phyloP scores from a whole-genome alignment of 35 echinoderm and acorn worm genomes.

The Ophiothrix spiculata region DNA sequence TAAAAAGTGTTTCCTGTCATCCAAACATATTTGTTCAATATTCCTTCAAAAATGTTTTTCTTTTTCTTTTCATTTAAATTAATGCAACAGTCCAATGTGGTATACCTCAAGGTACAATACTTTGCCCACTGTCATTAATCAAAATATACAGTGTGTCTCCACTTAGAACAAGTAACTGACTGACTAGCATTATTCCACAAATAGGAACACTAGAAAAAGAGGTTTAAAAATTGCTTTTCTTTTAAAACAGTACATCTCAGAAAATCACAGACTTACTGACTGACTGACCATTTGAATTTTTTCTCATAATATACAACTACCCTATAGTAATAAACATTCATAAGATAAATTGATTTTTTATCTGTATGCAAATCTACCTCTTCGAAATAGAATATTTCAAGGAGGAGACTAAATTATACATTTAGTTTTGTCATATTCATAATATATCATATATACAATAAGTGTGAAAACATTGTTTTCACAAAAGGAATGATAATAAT shows the following conservation, averaged over 20 bases:
- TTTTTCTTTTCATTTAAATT: too few relatives aligned
- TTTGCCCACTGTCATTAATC: not conserved
- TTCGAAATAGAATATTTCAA: not conserved
- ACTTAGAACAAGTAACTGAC: not conserved
- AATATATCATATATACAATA: not conserved
- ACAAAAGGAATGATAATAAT: conserved; percentile 13
- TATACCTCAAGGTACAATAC: not conserved
- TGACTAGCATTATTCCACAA: not conserved
- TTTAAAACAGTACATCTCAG: conserved; percentile 7
- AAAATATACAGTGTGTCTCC: not conserved
- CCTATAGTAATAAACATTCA: conserved; percentile 5
- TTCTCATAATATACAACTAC: not conserved
- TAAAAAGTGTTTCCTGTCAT: too few relatives aligned
- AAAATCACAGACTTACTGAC: not conserved
- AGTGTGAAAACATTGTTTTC: not conserved
- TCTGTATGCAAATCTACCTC: conserved; percentile 12
- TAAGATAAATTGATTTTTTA: not conserved
- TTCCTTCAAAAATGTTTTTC: too few relatives aligned
- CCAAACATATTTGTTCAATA: too few relatives aligned
- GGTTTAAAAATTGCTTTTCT: not conserved
- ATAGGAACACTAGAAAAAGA: not conserved
- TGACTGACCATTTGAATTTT: too few relatives aligned
- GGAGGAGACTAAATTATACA: not conserved
- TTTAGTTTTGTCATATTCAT: not conserved
- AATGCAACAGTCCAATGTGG: too few relatives aligned